Conservation (phyloP, 2,797 vertebrate species). For the Delichon dasypus region DNA sequence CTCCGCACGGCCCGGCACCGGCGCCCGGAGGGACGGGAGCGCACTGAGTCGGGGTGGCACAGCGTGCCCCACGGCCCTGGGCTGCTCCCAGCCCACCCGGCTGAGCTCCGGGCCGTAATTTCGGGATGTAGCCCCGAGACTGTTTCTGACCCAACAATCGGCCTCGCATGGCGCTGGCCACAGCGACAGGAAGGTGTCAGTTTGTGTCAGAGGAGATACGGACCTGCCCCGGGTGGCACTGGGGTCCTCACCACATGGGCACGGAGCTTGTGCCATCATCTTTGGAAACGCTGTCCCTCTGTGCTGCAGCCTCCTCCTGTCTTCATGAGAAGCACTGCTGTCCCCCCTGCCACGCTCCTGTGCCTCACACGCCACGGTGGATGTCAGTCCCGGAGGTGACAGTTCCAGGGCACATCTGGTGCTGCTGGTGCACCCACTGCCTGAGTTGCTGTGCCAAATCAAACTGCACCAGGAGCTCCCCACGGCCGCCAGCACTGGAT, state of each 20-base stretch:
- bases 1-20: not conserved
- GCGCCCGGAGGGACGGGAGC: not conserved
- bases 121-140: not conserved
- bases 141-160: not conserved
- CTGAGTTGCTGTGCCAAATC: fast-evolving
- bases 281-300: fast-evolving
- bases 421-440: fast-evolving
- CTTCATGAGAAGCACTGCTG: fast-evolving
- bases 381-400: not conserved
- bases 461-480: not conserved
- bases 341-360: fast-evolving
- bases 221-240: not conserved
- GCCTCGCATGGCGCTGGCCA: not conserved
- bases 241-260: not conserved
- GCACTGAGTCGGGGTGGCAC: not conserved
- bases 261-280: not conserved
- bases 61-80: not conserved
- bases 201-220: not conserved
- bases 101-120: not conserved
- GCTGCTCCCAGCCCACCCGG: not conserved
- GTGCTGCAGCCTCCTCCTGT: not conserved
- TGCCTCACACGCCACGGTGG: not conserved
- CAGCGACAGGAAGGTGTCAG: fast-evolving
- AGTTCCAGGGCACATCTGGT: not conserved
- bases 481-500: not conserved